Conservation (phyloP, 2,888 invertebrate genomes). For the Monopis laevigella region DNA sequence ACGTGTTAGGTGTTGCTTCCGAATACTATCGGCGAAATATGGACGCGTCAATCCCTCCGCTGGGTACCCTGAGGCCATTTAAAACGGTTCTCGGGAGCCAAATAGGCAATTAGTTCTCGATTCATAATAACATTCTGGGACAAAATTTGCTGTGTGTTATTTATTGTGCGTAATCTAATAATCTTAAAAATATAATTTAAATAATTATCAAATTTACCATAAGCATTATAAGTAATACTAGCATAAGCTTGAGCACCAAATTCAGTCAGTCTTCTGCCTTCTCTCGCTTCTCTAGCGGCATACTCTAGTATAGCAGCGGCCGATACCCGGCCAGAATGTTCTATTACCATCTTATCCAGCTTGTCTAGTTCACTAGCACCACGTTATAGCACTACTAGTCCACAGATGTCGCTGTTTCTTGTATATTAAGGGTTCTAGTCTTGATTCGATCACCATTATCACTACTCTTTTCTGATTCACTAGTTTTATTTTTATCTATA, state of each 20-base stretch:
- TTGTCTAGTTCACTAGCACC: constrained; percentile 1
- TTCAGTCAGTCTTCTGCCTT: constrained; percentile 47
- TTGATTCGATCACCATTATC: constrained; percentile 5
- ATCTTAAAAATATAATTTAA: background rate
- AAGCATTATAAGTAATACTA: constrained; percentile 49
- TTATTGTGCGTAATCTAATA: too few relatives aligned
- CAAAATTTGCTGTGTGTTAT: too few relatives aligned
- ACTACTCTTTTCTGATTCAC: too few relatives aligned
- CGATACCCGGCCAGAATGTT: constrained; percentile 39
- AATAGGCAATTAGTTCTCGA: too few relatives aligned
- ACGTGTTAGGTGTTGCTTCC: too few relatives aligned
- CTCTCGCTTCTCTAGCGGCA: constrained; percentile 52
- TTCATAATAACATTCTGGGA: too few relatives aligned
- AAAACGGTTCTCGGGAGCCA: too few relatives aligned
- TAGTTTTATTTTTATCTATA: too few relatives aligned
- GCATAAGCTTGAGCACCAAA: constrained; percentile 57
- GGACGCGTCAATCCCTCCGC: too few relatives aligned
- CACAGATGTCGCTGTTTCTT: constrained; percentile 6
- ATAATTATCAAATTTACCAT: constrained; percentile 32
- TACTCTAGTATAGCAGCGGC: constrained; percentile 55
- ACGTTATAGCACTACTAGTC: constrained; percentile 4
- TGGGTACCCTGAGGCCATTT: too few relatives aligned
- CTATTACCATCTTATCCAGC: constrained; percentile 38
- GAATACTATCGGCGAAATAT: too few relatives aligned
- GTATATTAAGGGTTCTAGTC: background rate